A percentile compares a stretch with the other conserved stretches of the same genome.
These are phyloP conservation scores for Tiliqua scincoides DNA, from an alignment of 2,113 vertebrate species.

Conservation along the genomic window DNA sequence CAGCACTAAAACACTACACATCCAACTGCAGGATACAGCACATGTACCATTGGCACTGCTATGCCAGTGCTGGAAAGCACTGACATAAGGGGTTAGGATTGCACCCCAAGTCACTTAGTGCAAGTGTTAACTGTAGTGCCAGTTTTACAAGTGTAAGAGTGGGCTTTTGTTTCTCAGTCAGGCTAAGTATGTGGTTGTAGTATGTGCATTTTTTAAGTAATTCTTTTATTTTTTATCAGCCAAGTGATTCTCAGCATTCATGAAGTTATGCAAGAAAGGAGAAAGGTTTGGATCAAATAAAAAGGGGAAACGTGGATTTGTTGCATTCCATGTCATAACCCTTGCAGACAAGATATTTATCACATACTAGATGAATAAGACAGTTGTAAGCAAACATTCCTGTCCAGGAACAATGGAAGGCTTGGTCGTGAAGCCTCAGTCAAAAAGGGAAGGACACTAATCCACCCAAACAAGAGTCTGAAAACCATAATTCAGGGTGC, in stretches of 20 bases:
- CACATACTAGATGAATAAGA: conserved; percentile 3
- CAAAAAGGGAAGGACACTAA: not conserved
- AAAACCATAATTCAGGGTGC: not conserved
- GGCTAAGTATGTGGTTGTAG: not conserved
- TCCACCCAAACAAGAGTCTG: not conserved
- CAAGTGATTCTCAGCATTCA: not conserved
- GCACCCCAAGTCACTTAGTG: not conserved
- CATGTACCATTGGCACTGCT: too few species aligned
- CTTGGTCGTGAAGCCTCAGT: not conserved
- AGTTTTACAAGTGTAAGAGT: not conserved
- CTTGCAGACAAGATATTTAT: conserved; percentile 16
- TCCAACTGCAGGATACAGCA: too few species aligned
- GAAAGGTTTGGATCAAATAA: not conserved
- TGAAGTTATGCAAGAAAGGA: not conserved
- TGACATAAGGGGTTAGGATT: too few species aligned
- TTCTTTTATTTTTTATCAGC: not conserved
- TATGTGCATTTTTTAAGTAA: not conserved
- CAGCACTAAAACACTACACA: too few species aligned
- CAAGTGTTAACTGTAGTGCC: too few species aligned
- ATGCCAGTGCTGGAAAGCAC: too few species aligned
- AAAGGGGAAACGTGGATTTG: conserved; percentile 7
- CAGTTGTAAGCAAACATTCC: conserved; percentile 12
- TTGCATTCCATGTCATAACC: conserved; percentile 15
- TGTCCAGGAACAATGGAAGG: conserved; percentile 7
- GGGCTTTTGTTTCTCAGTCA: not conserved